Conservation (phyloP, 1,140 invertebrate genomes). For the Drosophila trapezifrons region DNA sequence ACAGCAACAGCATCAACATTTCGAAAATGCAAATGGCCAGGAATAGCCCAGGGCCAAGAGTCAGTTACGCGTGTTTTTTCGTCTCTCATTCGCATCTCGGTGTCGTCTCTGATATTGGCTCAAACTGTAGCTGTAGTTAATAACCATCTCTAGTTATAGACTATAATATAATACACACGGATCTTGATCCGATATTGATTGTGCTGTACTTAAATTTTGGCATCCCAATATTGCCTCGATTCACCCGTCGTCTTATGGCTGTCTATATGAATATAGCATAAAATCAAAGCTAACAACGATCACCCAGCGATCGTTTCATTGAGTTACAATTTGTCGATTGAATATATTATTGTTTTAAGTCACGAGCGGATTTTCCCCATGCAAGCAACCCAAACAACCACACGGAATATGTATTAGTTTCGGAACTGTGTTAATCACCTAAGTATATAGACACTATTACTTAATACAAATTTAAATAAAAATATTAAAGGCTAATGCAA, state of each 20-base stretch:
- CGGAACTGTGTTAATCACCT: constrained; percentile 81
- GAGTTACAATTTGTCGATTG: constrained; percentile 56
- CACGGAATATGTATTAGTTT: constrained; percentile 75
- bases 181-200: constrained; percentile 48
- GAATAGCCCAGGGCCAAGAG: constrained; percentile 65
- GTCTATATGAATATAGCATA: constrained; percentile 57
- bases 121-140: constrained; percentile 68
- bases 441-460: constrained; percentile 83
- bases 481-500: constrained; percentile 53
- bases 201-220: constrained; percentile 71
- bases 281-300: constrained; percentile 68
- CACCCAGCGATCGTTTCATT: constrained; percentile 66
- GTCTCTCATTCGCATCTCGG: constrained; percentile 49
- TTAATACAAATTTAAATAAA: constrained; percentile 69
- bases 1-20: constrained; percentile 12
- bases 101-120: constrained; percentile 69
- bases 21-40: constrained; percentile 31
- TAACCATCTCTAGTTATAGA: constrained; percentile 45
- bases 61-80: constrained; percentile 43
- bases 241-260: constrained; percentile 58
- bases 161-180: constrained; percentile 48
- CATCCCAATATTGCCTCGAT: constrained; percentile 57
- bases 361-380: constrained; percentile 19
- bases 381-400: constrained; percentile 21
- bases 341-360: constrained; percentile 60